A percentile compares a stretch with the other conserved stretches of the same genome.
phyloP scores from a whole-genome alignment of 2,888 invertebrate genomes.

The Leistus spinibarbis region DNA sequence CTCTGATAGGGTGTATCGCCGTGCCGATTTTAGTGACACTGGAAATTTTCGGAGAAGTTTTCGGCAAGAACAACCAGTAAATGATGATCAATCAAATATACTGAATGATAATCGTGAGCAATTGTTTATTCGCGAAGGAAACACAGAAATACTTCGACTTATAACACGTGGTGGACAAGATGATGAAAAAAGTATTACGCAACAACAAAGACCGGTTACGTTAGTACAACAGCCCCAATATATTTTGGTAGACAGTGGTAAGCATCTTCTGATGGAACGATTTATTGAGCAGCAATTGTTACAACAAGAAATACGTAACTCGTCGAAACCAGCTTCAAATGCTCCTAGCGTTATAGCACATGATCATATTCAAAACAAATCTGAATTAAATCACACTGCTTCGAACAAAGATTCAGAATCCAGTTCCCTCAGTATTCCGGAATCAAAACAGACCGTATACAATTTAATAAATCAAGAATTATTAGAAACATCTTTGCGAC shows the following conservation, averaged over 20 bases:
- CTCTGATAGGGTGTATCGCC: slow-evolving; percentile 65
- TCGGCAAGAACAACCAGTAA: slow-evolving; percentile 46
- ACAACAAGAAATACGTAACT: slow-evolving; percentile 56
- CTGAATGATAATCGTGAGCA: slow-evolving; percentile 63
- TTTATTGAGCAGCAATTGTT: slow-evolving; percentile 73
- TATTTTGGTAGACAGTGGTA: slow-evolving; percentile 74
- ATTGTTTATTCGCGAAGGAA: slow-evolving; percentile 82
- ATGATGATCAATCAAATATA: slow-evolving; percentile 53
- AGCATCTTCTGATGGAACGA: slow-evolving; percentile 81
- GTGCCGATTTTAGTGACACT: slow-evolving; percentile 40
- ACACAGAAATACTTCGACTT: slow-evolving; percentile 80
- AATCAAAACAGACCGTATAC: slow-evolving; percentile 31
- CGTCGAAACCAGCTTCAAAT: slow-evolving; percentile 40
- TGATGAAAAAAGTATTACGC: slow-evolving; percentile 64
- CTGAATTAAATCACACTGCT: slow-evolving; percentile 1
- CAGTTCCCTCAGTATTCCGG: slow-evolving; percentile 14
- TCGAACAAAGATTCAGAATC: slow-evolving; percentile 22
- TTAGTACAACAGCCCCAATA: slow-evolving; percentile 64
- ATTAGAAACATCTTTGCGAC: slow-evolving; percentile 70
- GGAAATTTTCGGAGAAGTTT: slow-evolving; percentile 47
- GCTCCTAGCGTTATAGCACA: slow-evolving; percentile 35
- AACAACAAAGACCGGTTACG: slow-evolving; percentile 62
- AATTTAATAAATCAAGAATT: slow-evolving; percentile 63
- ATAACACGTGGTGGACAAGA: slow-evolving; percentile 71
- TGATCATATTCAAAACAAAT: slow-evolving; percentile 23